These are phyloP conservation scores for Lanius collurio DNA, from an alignment of 2,113 vertebrate genomes.

Conservation along the genomic window DNA sequence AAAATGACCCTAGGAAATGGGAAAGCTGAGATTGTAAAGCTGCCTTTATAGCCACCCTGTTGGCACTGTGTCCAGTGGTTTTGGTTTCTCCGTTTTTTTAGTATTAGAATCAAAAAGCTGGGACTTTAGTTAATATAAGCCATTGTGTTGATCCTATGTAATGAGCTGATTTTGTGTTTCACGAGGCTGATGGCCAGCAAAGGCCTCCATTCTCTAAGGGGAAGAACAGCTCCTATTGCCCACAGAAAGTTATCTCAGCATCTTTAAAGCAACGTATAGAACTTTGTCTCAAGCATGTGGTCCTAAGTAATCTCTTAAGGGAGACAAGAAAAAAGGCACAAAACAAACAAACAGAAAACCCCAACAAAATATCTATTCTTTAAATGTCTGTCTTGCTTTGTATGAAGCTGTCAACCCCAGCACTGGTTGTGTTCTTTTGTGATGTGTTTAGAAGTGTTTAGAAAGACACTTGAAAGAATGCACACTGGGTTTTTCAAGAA, in stretches of 20 bases:
- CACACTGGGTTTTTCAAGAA: not conserved
- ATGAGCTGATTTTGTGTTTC: not conserved
- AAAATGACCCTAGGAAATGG: slow-evolving; percentile 42
- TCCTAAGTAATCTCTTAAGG: not conserved
- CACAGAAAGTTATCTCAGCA: not conserved
- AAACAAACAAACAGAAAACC: not conserved
- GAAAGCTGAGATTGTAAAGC: slow-evolving; percentile 37
- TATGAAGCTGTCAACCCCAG: not conserved
- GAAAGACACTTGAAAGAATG: not conserved
- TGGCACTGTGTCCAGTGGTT: not conserved
- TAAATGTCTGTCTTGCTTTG: not conserved
- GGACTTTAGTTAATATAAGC: not conserved
- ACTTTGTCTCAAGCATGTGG: not conserved
- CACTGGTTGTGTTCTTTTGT: not conserved
- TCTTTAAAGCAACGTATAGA: not conserved
- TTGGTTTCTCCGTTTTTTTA: not conserved
- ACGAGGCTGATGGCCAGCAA: not conserved
- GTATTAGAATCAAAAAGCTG: not conserved
- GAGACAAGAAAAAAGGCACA: not conserved
- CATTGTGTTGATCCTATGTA: not conserved
- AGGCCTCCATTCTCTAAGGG: not conserved
- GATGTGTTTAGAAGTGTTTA: not conserved
- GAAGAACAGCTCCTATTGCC: not conserved
- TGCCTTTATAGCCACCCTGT: slow-evolving; percentile 12
- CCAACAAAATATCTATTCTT: not conserved